Percentiles rank a stretch among this genome's conserved stretches.
These are phyloP conservation scores for Gonioctena quinquepunctata DNA, from an alignment of 1,140 invertebrate genomes.

Conservation along the genomic window DNA sequence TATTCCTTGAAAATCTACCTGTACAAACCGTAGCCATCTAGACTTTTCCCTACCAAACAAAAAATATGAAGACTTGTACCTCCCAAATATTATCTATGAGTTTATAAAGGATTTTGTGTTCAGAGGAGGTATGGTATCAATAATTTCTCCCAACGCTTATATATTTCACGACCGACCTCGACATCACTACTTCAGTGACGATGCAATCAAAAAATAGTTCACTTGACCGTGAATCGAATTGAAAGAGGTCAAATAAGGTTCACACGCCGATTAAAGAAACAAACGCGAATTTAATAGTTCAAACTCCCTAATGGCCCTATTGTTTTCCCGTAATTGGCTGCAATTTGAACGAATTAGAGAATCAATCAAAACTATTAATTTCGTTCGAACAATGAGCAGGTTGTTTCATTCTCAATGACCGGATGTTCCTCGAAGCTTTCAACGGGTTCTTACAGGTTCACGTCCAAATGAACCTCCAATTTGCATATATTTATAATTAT, in stretches of 20 bases:
- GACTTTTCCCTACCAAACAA: too few relatives aligned
- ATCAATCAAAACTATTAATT: conserved; percentile 6
- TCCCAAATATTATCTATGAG: too few relatives aligned
- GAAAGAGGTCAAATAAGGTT: not conserved
- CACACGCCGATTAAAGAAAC: not conserved
- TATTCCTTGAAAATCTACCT: too few relatives aligned
- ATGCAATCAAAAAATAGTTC: too few relatives aligned
- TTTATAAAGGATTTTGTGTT: too few relatives aligned
- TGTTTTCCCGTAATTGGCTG: not conserved
- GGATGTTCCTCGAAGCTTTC: not conserved
- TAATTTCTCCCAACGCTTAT: too few relatives aligned
- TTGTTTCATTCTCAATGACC: not conserved
- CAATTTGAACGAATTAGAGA: not conserved
- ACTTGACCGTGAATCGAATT: not conserved
- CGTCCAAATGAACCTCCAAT: not conserved
- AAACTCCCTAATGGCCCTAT: not conserved
- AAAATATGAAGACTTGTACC: too few relatives aligned
- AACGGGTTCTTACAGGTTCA: not conserved
- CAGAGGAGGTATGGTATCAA: too few relatives aligned
- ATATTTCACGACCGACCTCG: too few relatives aligned
- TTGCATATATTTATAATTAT: conserved; percentile 10
- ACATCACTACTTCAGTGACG: too few relatives aligned
- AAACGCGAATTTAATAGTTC: conserved; percentile 9
- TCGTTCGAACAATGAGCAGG: not conserved
- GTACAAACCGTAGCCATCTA: too few relatives aligned